Percentiles rank a stretch among this genome's conserved stretches.
Evolutionary conservation across 1,140 invertebrate species (phyloP).

Genomic region (Drosophila orena): DNA sequence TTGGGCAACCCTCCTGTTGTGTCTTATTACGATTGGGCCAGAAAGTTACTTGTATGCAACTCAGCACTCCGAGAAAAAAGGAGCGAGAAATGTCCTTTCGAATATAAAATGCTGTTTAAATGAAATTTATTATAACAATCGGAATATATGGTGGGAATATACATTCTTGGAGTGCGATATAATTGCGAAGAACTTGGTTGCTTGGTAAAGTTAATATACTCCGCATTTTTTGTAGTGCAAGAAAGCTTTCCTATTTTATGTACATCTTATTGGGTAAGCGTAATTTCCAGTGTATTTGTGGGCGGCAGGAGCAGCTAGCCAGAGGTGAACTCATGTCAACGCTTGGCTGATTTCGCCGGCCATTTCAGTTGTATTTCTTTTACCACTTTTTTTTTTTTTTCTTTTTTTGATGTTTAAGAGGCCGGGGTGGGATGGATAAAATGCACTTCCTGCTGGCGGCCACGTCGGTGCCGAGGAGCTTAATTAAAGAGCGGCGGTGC

Average conservation of each 20-base stretch:
- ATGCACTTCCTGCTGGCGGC: slow-evolving; percentile 58
- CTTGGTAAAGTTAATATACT: no score
- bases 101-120: background rate
- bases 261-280: background rate
- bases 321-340: slow-evolving; percentile 68
- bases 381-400: slow-evolving; percentile 10
- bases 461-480: slow-evolving; percentile 60
- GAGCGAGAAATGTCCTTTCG: background rate
- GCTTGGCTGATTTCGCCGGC: slow-evolving; percentile 60
- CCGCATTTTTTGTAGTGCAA: no score
- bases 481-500: slow-evolving; percentile 77
- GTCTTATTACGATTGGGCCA: slow-evolving; percentile 65
- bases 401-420: slow-evolving; percentile 8
- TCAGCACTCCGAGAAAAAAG: background rate
- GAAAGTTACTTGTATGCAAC: slow-evolving; percentile 9
- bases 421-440: slow-evolving; percentile 20
- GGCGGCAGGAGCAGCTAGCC: slow-evolving; percentile 11
- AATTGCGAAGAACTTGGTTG: no score
- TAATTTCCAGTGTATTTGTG: slow-evolving; percentile 14
- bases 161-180: no score
- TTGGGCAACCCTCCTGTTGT: slow-evolving; percentile 80
- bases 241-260: background rate
- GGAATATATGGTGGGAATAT: no score
- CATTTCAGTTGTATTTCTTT: slow-evolving; percentile 36
- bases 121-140: background rate